These are phyloP conservation scores for Limenitis camilla DNA, from an alignment of 2,888 invertebrate species.

Conservation along the genomic window DNA sequence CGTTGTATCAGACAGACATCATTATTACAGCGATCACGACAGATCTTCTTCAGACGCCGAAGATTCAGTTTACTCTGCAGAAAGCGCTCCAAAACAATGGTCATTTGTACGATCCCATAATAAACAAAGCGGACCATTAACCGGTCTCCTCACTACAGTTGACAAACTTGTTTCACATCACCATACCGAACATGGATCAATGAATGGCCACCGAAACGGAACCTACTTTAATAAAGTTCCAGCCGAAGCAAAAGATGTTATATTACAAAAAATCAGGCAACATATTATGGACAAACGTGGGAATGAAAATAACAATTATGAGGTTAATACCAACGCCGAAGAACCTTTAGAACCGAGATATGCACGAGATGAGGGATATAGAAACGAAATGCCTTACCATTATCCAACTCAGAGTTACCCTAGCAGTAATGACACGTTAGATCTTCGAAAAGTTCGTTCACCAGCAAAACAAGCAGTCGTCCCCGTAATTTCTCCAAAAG, in stretches of 20 bases:
- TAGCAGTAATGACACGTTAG: slow-evolving; percentile 52
- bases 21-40: slow-evolving; percentile 65
- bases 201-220: slow-evolving; percentile 42
- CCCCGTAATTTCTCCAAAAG: slow-evolving; percentile 38
- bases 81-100: slow-evolving; percentile 49
- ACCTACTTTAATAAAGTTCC: slow-evolving; percentile 62
- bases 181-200: slow-evolving; percentile 39
- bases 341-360: slow-evolving; percentile 43
- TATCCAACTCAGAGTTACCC: slow-evolving; percentile 41
- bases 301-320: slow-evolving; percentile 42
- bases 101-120: slow-evolving; percentile 36
- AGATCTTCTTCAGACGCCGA: slow-evolving; percentile 65
- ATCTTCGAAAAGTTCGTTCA: slow-evolving; percentile 63
- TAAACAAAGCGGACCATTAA: slow-evolving; percentile 41
- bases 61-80: slow-evolving; percentile 56
- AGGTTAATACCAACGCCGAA: slow-evolving; percentile 38
- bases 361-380: slow-evolving; percentile 50
- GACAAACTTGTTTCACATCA: slow-evolving; percentile 51
- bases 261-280: slow-evolving; percentile 68
- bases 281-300: slow-evolving; percentile 70
- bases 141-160: slow-evolving; percentile 71
- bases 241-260: slow-evolving; percentile 65
- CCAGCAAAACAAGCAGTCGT: slow-evolving; percentile 45
- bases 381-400: slow-evolving; percentile 44
- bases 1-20: slow-evolving; percentile 56